Evolutionary conservation across 2,113 vertebrate species (phyloP).

Genomic region (Acrocephalus arundinaceus): DNA sequence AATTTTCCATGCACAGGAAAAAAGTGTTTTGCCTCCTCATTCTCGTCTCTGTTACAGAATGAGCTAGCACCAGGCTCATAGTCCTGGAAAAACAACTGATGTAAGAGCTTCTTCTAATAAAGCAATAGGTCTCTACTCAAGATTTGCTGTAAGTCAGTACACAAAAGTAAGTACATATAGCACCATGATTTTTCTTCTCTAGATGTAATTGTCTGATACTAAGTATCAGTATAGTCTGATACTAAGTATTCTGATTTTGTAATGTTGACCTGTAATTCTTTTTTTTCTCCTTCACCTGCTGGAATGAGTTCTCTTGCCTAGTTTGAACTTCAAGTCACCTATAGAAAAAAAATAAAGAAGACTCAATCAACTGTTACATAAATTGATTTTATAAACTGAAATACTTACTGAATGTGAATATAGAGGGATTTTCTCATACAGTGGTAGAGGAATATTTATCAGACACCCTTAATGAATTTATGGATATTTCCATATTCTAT

Average conservation of each 20-base stretch:
- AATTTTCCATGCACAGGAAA: not conserved
- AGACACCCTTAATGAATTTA: conserved; percentile 55
- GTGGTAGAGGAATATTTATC: conserved; percentile 70
- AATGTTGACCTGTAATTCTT: not conserved
- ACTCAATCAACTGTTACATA: conserved; percentile 20
- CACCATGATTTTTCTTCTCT: not conserved
- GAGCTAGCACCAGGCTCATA: not conserved
- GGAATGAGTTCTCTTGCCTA: not conserved
- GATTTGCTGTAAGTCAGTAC: not conserved
- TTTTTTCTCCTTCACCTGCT: not conserved
- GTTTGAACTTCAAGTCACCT: conserved; percentile 10
- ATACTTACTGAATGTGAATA: conserved; percentile 54
- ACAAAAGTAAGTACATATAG: not conserved
- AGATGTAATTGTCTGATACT: not conserved
- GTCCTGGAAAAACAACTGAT: not conserved
- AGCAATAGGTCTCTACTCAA: not conserved
- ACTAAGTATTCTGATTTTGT: not conserved
- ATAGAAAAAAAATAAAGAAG: not conserved
- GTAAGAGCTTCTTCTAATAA: not conserved
- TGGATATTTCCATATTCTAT: conserved; percentile 65
- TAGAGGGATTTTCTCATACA: conserved; percentile 31
- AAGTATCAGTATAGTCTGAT: not conserved
- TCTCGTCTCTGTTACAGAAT: not conserved
- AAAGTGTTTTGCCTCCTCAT: not conserved
- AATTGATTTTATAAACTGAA: conserved; percentile 63